Conservation (phyloP, 2,888 invertebrate genomes). For the Rhogogaster chlorosoma region DNA sequence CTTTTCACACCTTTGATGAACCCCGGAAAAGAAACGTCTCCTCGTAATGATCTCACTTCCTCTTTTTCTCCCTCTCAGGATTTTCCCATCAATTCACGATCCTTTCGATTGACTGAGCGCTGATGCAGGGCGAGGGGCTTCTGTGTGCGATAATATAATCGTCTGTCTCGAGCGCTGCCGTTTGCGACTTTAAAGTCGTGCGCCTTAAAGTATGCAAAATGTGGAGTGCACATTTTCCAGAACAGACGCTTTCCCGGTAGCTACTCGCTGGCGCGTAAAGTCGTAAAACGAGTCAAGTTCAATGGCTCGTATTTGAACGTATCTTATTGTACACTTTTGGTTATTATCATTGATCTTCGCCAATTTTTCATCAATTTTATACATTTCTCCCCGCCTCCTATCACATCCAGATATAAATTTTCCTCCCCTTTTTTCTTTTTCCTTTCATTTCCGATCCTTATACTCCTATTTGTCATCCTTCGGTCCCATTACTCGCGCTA, state of each 20-base stretch:
- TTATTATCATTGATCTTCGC: neutral
- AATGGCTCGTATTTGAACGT: slow-evolving; percentile 23
- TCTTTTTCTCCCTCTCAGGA: neutral
- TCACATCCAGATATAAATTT: neutral
- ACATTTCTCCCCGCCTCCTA: slow-evolving; percentile 3
- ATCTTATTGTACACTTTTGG: slow-evolving; percentile 21
- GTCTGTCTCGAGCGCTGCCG: slow-evolving; percentile 11
- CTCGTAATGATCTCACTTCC: neutral
- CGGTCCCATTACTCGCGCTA: slow-evolving; percentile 26
- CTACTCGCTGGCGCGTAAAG: slow-evolving; percentile 32
- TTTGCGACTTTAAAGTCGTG: slow-evolving; percentile 14
- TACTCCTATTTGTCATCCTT: slow-evolving; percentile 22
- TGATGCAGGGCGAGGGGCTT: neutral
- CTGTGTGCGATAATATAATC: slow-evolving; percentile 32
- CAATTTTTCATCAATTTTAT: neutral
- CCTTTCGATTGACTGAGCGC: slow-evolving; percentile 2
- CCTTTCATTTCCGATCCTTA: neutral
- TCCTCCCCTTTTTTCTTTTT: neutral
- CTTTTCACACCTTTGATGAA: neutral
- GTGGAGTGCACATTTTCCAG: slow-evolving; percentile 40
- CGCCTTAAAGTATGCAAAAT: slow-evolving; percentile 27
- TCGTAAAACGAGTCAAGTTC: slow-evolving; percentile 40
- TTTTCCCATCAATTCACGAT: slow-evolving; percentile 30
- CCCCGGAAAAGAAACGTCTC: neutral
- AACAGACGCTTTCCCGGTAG: neutral